Percentiles rank a stretch among this genome's conserved stretches.
Evolutionary conservation across 2,888 invertebrate genomes (phyloP).

Genomic region (Zhuqinia jingwanae): DNA sequence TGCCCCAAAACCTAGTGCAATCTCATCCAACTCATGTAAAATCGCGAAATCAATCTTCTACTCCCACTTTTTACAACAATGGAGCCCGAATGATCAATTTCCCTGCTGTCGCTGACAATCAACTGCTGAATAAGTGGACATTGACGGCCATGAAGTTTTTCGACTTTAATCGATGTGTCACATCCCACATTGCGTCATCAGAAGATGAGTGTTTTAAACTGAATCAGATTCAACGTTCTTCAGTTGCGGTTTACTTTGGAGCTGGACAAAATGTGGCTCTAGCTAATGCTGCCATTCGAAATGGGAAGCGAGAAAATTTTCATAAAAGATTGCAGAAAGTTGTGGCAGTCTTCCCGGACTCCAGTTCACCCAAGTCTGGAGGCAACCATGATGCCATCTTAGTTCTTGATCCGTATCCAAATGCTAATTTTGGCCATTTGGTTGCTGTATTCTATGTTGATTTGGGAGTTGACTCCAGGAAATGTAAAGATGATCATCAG

Average conservation of each 20-base stretch:
- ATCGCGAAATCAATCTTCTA: constrained; percentile 25
- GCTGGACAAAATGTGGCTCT: constrained; percentile 4
- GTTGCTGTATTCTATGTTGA: constrained; percentile 82
- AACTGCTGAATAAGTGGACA: constrained; percentile 68
- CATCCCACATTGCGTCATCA: constrained; percentile 70
- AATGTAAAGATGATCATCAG: constrained; percentile 75
- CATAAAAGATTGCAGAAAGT: constrained; percentile 70
- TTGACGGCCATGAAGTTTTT: constrained; percentile 74
- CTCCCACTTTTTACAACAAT: constrained; percentile 7
- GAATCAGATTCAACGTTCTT: constrained; percentile 60
- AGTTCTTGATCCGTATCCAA: constrained; percentile 82
- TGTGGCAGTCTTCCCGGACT: constrained; percentile 77
- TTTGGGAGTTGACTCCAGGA: constrained; percentile 71
- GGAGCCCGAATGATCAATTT: constrained; percentile 21
- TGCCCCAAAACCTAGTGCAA: constrained; percentile 35
- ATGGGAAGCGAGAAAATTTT: constrained; percentile 47
- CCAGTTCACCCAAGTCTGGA: constrained; percentile 71
- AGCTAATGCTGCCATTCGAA: background rate
- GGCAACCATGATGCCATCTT: constrained; percentile 81
- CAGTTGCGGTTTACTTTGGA: constrained; percentile 75
- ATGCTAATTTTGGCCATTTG: constrained; percentile 82
- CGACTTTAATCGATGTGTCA: constrained; percentile 74
- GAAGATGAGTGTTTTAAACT: constrained; percentile 76
- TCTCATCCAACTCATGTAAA: constrained; percentile 25
- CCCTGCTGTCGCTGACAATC: constrained; percentile 4